Conservation (phyloP, 2,797 vertebrate species). For the Prionace glauca region DNA sequence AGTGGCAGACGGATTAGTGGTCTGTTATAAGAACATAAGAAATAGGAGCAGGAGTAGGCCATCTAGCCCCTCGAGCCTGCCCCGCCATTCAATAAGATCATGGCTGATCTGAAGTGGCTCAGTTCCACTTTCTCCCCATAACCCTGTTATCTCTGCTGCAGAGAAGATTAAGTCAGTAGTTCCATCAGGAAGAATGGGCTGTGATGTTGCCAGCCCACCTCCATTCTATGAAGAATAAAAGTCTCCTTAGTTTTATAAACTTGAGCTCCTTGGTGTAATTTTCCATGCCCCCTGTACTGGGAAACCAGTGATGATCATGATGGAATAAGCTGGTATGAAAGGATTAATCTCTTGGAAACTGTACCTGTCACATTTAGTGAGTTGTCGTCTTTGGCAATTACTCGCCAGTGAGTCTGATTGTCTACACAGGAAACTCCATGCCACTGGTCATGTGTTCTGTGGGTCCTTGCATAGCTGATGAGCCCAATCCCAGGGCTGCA, state of each 20-base stretch:
- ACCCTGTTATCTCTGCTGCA: background rate
- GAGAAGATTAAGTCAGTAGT: background rate
- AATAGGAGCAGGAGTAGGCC: too few relatives aligned
- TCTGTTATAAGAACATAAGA: background rate
- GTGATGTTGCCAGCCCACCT: background rate
- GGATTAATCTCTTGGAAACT: background rate
- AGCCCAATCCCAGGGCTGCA: too few relatives aligned
- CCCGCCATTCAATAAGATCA: too few relatives aligned
- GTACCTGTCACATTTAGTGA: background rate
- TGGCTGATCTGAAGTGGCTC: too few relatives aligned
- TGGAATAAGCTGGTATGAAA: background rate
- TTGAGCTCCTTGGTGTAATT: background rate
- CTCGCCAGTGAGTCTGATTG: too few relatives aligned
- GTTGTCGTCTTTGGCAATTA: too few relatives aligned
- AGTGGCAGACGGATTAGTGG: background rate
- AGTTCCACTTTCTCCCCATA: too few relatives aligned
- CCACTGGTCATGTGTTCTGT: too few relatives aligned
- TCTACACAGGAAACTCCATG: too few relatives aligned
- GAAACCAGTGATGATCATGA: background rate
- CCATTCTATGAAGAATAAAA: background rate
- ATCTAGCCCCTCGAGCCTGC: too few relatives aligned
- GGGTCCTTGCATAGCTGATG: too few relatives aligned
- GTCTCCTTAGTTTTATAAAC: background rate
- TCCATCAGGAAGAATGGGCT: background rate
- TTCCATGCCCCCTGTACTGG: background rate